A percentile compares a stretch with the other conserved stretches of the same genome.
phyloP scores from a whole-genome alignment of 2,113 vertebrate species.

The Stigmatopora argus region DNA sequence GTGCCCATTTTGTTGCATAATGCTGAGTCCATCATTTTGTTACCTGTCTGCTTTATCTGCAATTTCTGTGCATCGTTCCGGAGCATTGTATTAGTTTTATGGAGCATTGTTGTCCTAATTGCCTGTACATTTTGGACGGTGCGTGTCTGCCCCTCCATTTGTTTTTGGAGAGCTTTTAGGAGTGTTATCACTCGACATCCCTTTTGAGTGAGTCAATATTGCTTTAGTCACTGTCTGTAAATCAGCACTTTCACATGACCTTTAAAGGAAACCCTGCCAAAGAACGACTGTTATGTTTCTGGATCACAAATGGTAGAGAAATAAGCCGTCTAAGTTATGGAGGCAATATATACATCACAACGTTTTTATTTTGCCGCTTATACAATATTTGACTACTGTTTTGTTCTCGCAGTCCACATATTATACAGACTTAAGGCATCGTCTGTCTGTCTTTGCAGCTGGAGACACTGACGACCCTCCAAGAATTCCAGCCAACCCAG shows the following conservation, averaged over 20 bases:
- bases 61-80: not conserved
- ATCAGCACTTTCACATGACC: conserved; percentile 1
- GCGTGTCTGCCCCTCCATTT: not conserved
- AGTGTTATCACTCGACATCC: not conserved
- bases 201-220: not conserved
- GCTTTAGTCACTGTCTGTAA: not conserved
- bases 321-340: not conserved
- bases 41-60: not conserved
- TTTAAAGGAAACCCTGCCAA: not conserved
- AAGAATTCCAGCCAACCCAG: conserved; percentile 94
- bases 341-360: not conserved
- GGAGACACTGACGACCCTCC: conserved; percentile 97
- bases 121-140: not conserved
- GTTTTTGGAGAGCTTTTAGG: not conserved
- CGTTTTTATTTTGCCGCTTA: not conserved
- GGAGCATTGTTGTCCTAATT: not conserved
- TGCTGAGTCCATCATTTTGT: not conserved
- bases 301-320: not conserved
- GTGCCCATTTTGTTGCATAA: not conserved
- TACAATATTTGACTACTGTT: not conserved
- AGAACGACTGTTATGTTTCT: not conserved
- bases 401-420: not conserved
- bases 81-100: not conserved
- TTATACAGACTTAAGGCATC: not conserved
- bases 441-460: conserved; percentile 66